phyloP scores from a whole-genome alignment of 2,888 invertebrate species.

The Drosophila subquinaria region DNA sequence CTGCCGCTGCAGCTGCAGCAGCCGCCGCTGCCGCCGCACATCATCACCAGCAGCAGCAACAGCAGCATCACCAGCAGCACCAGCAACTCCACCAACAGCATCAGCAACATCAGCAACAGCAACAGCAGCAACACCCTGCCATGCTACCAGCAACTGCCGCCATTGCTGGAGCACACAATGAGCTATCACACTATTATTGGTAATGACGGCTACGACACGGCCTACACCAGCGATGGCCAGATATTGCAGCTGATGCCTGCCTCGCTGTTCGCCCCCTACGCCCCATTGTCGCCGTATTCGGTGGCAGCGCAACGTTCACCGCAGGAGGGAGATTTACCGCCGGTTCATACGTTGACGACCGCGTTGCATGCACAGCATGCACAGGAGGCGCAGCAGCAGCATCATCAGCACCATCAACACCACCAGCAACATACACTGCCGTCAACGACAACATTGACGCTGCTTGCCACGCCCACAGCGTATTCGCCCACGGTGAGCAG shows the following conservation, averaged over 20 bases:
- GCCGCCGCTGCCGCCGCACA: conserved; percentile 65
- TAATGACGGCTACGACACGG: conserved; percentile 85
- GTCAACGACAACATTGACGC: conserved; percentile 48
- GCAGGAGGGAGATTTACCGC: conserved; percentile 83
- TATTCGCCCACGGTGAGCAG: conserved; percentile 83
- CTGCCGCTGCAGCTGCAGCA: conserved; percentile 54
- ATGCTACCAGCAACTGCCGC: conserved; percentile 87
- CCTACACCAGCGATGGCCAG: conserved; percentile 79
- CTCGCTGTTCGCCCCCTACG: conserved; percentile 77
- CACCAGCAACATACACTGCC: conserved; percentile 42
- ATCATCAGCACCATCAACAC: conserved; percentile 53
- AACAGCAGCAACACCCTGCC: conserved; percentile 76
- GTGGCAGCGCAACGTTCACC: conserved; percentile 80
- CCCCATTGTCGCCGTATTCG: conserved; percentile 71
- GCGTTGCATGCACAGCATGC: conserved; percentile 74
- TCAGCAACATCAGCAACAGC: conserved; percentile 48
- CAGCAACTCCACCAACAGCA: conserved; percentile 52
- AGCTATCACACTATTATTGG: conserved; percentile 93
- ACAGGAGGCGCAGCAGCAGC: conserved; percentile 59
- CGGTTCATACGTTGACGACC: conserved; percentile 75
- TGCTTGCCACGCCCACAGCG: conserved; percentile 67
- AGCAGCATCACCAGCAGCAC: conserved; percentile 57
- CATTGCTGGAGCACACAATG: conserved; percentile 87
- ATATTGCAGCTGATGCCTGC: conserved; percentile 83
- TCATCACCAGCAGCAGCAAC: conserved; percentile 72